Evolutionary conservation across 1,140 invertebrate species (phyloP).

Genomic region (Archegozetes longisetosus): DNA sequence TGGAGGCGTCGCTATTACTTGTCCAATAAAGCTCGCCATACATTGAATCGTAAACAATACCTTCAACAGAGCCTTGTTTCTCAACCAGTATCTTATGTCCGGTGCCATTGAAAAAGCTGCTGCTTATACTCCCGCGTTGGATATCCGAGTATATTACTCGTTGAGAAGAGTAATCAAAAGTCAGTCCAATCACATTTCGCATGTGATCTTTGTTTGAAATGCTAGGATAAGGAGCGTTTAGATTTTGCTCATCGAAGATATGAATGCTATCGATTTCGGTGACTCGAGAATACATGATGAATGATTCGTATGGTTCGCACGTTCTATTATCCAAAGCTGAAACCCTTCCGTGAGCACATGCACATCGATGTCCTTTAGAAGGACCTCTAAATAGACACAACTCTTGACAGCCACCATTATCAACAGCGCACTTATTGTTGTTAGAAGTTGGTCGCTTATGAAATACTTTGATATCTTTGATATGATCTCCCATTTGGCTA

Average conservation of each 20-base stretch:
- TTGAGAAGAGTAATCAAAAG: slow-evolving; percentile 52
- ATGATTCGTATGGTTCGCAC: slow-evolving; percentile 51
- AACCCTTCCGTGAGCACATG: slow-evolving; percentile 53
- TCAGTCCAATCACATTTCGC: slow-evolving; percentile 65
- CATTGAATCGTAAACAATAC: slow-evolving; percentile 51
- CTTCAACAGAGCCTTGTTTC: slow-evolving; percentile 60
- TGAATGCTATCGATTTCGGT: slow-evolving; percentile 56
- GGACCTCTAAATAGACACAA: slow-evolving; percentile 57
- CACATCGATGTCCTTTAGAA: slow-evolving; percentile 41
- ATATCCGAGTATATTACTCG: slow-evolving; percentile 73
- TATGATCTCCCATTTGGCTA: slow-evolving; percentile 43
- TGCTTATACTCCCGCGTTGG: slow-evolving; percentile 60
- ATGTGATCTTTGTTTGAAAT: slow-evolving; percentile 52
- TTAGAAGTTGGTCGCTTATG: slow-evolving; percentile 31
- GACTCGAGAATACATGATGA: slow-evolving; percentile 55
- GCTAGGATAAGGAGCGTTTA: slow-evolving; percentile 51
- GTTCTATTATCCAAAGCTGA: slow-evolving; percentile 37
- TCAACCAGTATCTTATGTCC: slow-evolving; percentile 48
- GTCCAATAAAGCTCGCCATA: slow-evolving; percentile 63
- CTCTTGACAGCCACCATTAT: slow-evolving; percentile 60
- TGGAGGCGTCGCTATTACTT: slow-evolving; percentile 57
- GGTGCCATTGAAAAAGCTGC: slow-evolving; percentile 63
- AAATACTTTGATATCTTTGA: slow-evolving; percentile 46
- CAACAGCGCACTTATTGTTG: slow-evolving; percentile 38
- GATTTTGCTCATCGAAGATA: slow-evolving; percentile 46